Evolutionary conservation across 2,888 invertebrate genomes (phyloP).

Genomic region (Piscicola geometra): DNA sequence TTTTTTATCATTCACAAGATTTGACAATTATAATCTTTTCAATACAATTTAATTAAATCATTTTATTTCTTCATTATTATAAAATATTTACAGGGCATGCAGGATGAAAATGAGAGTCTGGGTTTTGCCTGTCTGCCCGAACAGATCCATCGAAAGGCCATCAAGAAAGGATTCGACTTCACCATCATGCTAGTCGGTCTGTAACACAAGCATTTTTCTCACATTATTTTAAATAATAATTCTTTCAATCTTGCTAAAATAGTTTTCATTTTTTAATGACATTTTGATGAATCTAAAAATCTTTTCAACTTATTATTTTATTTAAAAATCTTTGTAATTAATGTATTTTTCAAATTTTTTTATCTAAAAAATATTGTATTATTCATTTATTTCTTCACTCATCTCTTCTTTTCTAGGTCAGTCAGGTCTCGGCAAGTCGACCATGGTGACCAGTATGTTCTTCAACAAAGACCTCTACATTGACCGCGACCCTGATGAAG

Average conservation of each 20-base stretch:
- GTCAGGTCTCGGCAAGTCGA: slow-evolving; percentile 87
- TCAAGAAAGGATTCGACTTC: slow-evolving; percentile 46
- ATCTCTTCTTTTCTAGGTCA: slow-evolving; percentile 58
- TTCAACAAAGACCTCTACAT: slow-evolving; percentile 81
- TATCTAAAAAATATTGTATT: no score
- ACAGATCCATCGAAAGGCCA: slow-evolving; percentile 45
- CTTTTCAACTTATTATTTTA: neutral
- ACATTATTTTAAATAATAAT: no score
- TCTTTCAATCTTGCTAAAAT: neutral
- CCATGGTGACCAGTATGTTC: slow-evolving; percentile 87
- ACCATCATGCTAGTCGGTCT: slow-evolving; percentile 46
- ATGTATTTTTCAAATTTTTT: neutral
- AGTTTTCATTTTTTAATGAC: neutral
- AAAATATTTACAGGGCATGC: neutral
- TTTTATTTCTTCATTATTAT: no score
- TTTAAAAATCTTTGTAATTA: neutral
- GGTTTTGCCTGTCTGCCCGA: slow-evolving; percentile 45
- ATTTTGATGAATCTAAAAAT: neutral
- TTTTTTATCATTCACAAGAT: no score
- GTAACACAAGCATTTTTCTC: slow-evolving; percentile 20
- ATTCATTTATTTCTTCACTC: no score
- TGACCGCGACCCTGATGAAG: slow-evolving; percentile 70
- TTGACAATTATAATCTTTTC: no score
- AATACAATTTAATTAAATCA: neutral
- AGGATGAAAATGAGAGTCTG: slow-evolving; percentile 42